Evolutionary conservation across 1,140 invertebrate species (phyloP).

Genomic region (Cyrtorhinus lividipennis): DNA sequence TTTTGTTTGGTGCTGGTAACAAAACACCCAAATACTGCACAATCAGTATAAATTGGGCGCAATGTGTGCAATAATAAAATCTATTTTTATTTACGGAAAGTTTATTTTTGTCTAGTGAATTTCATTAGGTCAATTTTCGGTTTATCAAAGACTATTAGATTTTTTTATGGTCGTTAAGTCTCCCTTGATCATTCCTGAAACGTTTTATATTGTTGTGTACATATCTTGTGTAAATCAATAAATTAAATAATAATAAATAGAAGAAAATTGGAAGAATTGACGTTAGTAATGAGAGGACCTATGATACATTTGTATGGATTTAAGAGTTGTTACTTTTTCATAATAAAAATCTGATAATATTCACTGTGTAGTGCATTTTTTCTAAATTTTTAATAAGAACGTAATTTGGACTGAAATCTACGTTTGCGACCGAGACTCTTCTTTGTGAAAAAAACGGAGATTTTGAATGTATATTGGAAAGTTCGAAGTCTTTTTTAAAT

Average conservation of each 20-base stretch:
- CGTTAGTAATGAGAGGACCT: neutral
- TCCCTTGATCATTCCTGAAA: neutral
- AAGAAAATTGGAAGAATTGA: neutral
- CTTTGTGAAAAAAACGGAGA: no score
- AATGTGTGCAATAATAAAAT: neutral
- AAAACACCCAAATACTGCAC: no score
- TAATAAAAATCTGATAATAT: neutral
- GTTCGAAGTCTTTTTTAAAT: no score
- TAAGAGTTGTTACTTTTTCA: neutral
- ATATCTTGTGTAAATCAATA: neutral
- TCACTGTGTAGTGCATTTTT: no score
- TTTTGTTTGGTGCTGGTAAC: no score
- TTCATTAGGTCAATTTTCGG: neutral
- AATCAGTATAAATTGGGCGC: no score
- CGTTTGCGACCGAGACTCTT: no score
- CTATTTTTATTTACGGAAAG: neutral
- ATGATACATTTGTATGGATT: neutral
- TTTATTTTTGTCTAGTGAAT: neutral
- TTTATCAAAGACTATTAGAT: neutral
- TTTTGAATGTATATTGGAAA: no score
- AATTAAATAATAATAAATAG: neutral
- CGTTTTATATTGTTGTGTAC: neutral
- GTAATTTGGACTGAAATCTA: no score
- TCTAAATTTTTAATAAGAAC: no score
- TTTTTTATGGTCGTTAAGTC: neutral